A percentile compares a stretch with the other conserved stretches of the same genome.
phyloP scores from a whole-genome alignment of 2,888 invertebrate genomes.

The Noctuana brunneofusca region DNA sequence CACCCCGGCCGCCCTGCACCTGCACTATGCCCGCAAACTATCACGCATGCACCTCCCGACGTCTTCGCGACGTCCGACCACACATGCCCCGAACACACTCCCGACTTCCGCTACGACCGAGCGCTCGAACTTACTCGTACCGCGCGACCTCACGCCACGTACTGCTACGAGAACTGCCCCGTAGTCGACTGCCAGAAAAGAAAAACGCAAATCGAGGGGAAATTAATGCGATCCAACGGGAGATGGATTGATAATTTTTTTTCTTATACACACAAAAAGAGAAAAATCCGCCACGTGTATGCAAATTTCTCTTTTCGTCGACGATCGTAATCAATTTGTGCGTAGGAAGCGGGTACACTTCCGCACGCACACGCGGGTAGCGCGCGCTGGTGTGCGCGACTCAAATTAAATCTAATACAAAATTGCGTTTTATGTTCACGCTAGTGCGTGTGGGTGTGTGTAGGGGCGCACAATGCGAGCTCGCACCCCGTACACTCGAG shows the following conservation, averaged over 20 bases:
- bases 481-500: constrained; percentile 68
- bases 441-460: constrained; percentile 76
- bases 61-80: constrained; percentile 34
- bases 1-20: constrained; percentile 51
- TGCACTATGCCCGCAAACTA: constrained; percentile 51
- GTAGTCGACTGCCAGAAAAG: constrained; percentile 6
- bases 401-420: constrained; percentile 83
- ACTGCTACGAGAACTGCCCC: not conserved
- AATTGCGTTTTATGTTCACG: constrained; percentile 82
- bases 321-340: constrained; percentile 82
- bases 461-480: constrained; percentile 74
- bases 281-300: constrained; percentile 61
- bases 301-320: constrained; percentile 77
- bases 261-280: constrained; percentile 25
- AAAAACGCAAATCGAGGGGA: constrained; percentile 15
- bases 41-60: constrained; percentile 64
- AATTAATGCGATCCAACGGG: constrained; percentile 32
- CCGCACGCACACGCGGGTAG: constrained; percentile 56
- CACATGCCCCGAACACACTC: constrained; percentile 32
- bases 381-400: constrained; percentile 52
- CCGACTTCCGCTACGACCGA: not conserved
- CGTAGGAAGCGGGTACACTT: constrained; percentile 71
- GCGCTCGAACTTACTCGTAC: constrained; percentile 5
- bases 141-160: constrained; percentile 4
- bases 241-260: constrained; percentile 33